Conservation (phyloP, 1,140 invertebrate genomes). For the Adelges cooleyi region DNA sequence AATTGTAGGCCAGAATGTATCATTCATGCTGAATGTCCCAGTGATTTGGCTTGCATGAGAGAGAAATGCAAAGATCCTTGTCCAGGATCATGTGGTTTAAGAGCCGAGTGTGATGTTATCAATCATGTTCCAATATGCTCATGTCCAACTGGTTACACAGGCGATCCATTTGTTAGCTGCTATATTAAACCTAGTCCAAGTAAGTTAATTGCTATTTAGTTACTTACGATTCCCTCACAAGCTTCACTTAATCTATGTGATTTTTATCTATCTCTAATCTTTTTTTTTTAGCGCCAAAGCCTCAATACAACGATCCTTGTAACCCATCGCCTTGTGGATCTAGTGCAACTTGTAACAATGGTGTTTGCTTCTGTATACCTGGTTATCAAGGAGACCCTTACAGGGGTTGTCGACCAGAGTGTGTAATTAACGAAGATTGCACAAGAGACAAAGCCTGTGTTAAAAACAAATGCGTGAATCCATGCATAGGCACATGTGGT, state of each 20-base stretch:
- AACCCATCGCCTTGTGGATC: conserved; percentile 63
- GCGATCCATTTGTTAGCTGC: conserved; percentile 39
- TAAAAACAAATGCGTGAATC: conserved; percentile 65
- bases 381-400: conserved; percentile 58
- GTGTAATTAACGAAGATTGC: conserved; percentile 61
- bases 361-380: conserved; percentile 61
- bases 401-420: conserved; percentile 68
- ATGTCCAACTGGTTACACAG: conserved; percentile 39
- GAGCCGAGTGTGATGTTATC: conserved; percentile 40
- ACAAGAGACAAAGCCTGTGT: conserved; percentile 59
- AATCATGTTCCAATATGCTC: conserved; percentile 41
- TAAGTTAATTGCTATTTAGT: neutral
- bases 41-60: conserved; percentile 40
- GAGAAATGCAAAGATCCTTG: conserved; percentile 43
- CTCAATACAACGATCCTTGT: conserved; percentile 47
- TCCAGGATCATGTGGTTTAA: conserved; percentile 40
- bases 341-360: conserved; percentile 62
- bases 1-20: conserved; percentile 54
- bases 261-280: conserved; percentile 36
- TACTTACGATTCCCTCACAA: neutral
- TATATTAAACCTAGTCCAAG: conserved; percentile 33
- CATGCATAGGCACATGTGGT: conserved; percentile 66
- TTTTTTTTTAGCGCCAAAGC: conserved; percentile 37
- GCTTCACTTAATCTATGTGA: conserved; percentile 39
- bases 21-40: conserved; percentile 41